Evolutionary conservation across 2,888 invertebrate genomes (phyloP).

Genomic region (Sepioteuthis lessoniana): DNA sequence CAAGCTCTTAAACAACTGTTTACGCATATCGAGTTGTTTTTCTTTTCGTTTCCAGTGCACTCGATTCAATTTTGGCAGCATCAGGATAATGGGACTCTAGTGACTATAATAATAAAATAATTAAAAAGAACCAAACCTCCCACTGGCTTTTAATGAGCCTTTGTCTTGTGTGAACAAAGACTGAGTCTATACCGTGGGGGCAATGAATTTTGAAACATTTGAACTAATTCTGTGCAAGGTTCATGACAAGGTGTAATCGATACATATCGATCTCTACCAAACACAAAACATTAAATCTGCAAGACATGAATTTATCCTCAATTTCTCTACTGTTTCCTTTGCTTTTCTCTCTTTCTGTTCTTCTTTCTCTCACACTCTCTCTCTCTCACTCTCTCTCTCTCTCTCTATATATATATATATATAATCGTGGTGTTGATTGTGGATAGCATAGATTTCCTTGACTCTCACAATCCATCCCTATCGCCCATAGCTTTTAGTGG

Average conservation of each 20-base stretch:
- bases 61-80: neutral
- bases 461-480: too few species aligned
- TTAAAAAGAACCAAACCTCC: neutral
- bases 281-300: neutral
- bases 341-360: neutral
- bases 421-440: too few species aligned
- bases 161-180: neutral
- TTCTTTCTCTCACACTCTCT: neutral
- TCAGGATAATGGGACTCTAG: neutral
- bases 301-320: too few species aligned
- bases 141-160: neutral
- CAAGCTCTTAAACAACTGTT: neutral
- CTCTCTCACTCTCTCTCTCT: neutral
- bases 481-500: too few species aligned
- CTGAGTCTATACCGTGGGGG: neutral
- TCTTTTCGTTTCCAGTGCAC: neutral
- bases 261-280: neutral
- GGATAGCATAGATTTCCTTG: too few species aligned
- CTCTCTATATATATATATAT: neutral
- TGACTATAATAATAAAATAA: neutral
- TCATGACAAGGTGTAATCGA: neutral
- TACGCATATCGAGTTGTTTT: neutral
- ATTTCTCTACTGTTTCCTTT: neutral
- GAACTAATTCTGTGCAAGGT: too few species aligned
- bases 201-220: conserved; percentile 33